phyloP scores from a whole-genome alignment of 2,888 invertebrate genomes.

The Tridacna gigas region DNA sequence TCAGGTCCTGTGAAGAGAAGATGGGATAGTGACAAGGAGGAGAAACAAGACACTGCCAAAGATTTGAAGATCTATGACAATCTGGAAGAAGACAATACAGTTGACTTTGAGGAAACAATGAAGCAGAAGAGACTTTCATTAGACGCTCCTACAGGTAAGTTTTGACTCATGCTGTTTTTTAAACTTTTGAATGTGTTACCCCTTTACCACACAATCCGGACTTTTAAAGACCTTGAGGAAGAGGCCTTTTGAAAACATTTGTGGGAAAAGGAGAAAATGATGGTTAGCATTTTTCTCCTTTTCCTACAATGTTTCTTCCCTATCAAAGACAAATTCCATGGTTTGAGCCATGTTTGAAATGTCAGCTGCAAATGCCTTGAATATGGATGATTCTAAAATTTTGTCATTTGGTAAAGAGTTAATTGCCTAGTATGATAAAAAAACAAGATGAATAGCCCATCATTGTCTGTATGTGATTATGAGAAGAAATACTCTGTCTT shows the following conservation, averaged over 20 bases:
- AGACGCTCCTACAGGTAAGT: slow-evolving; percentile 34
- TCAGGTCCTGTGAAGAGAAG: neutral
- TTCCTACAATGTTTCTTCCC: neutral
- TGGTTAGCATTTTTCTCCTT: neutral
- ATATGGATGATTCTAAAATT: too few species aligned
- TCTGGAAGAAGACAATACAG: slow-evolving; percentile 59
- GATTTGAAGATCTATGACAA: slow-evolving; percentile 59
- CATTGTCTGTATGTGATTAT: too few species aligned
- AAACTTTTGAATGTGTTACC: neutral
- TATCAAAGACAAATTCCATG: too few species aligned
- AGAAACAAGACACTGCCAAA: slow-evolving; percentile 5
- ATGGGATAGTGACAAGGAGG: slow-evolving; percentile 33
- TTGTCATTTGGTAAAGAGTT: too few species aligned
- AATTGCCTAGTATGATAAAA: too few species aligned
- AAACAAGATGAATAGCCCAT: too few species aligned
- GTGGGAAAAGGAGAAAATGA: neutral
- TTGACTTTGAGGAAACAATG: slow-evolving; percentile 82
- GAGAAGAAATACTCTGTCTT: too few species aligned
- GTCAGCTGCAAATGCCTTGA: too few species aligned
- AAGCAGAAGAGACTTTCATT: slow-evolving; percentile 75
- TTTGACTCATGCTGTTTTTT: neutral
- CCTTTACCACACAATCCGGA: too few species aligned
- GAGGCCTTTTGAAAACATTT: neutral
- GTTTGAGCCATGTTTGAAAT: too few species aligned
- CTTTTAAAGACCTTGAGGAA: too few species aligned